These are phyloP conservation scores for Amphilophus citrinellus DNA, from an alignment of 2,113 vertebrate genomes.

Conservation along the genomic window DNA sequence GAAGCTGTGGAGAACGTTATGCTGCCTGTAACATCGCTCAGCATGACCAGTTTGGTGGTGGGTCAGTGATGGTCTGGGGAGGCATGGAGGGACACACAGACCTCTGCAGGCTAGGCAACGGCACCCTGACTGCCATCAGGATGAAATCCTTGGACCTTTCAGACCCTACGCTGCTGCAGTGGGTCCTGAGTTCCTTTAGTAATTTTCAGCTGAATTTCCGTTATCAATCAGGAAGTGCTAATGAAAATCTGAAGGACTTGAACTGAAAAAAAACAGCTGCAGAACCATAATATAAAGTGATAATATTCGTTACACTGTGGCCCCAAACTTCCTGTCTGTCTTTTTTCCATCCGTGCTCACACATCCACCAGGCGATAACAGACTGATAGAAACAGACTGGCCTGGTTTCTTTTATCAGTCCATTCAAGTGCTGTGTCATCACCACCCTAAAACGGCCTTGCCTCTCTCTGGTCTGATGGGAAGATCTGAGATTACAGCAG, in stretches of 20 bases:
- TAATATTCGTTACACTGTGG: neutral
- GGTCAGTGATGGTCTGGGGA: too few relatives aligned
- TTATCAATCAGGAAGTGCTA: neutral
- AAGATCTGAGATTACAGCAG: conserved; percentile 22
- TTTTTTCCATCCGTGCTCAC: neutral
- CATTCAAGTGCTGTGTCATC: conserved; percentile 12
- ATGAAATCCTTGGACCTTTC: too few relatives aligned
- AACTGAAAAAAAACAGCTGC: neutral
- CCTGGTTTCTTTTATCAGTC: conserved; percentile 13
- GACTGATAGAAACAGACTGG: neutral
- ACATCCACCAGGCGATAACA: conserved; percentile 7
- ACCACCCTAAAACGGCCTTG: neutral
- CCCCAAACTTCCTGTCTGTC: neutral
- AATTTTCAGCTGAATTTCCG: neutral
- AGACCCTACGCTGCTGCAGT: too few relatives aligned
- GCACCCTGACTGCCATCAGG: too few relatives aligned
- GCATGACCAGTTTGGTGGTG: too few relatives aligned
- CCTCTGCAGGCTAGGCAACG: too few relatives aligned
- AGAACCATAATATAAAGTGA: neutral
- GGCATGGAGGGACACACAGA: too few relatives aligned
- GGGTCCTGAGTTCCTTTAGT: neutral
- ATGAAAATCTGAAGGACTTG: neutral
- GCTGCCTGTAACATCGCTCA: too few relatives aligned
- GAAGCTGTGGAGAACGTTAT: too few relatives aligned
- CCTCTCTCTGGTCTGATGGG: neutral